Percentiles rank a stretch among this genome's conserved stretches.
phyloP scores from a whole-genome alignment of 2,888 invertebrate species.

The Podabrus alpinus region DNA sequence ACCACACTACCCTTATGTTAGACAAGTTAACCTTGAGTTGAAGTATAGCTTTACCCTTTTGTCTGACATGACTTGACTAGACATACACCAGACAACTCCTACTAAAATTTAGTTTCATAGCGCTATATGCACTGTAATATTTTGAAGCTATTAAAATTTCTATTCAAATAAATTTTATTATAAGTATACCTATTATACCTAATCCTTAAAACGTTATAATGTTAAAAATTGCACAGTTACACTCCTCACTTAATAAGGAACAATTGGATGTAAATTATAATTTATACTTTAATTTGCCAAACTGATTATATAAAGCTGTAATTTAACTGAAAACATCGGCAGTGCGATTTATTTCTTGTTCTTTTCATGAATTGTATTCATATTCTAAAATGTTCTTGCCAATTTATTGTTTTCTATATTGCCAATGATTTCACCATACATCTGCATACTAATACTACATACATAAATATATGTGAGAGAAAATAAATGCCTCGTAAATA shows the following conservation, averaged over 20 bases:
- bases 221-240: not conserved
- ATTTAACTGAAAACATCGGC: too few relatives aligned
- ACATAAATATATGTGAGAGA: too few relatives aligned
- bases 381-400: too few relatives aligned
- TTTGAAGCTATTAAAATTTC: not conserved
- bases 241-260: not conserved
- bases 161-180: not conserved
- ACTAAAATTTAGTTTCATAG: constrained; percentile 10
- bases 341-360: not conserved
- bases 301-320: not conserved
- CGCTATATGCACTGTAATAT: not conserved
- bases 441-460: too few relatives aligned
- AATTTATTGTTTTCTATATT: too few relatives aligned
- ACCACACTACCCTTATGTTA: constrained; percentile 36
- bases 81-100: constrained; percentile 38
- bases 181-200: not conserved
- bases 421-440: too few relatives aligned
- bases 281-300: not conserved
- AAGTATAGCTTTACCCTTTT: constrained; percentile 41
- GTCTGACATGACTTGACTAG: constrained; percentile 31
- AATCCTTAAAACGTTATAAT: not conserved
- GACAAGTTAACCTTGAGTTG: constrained; percentile 39
- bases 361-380: too few relatives aligned
- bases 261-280: not conserved
- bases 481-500: not conserved